phyloP scores from a whole-genome alignment of 2,797 vertebrate genomes.

The Hipposideros larvatus region DNA sequence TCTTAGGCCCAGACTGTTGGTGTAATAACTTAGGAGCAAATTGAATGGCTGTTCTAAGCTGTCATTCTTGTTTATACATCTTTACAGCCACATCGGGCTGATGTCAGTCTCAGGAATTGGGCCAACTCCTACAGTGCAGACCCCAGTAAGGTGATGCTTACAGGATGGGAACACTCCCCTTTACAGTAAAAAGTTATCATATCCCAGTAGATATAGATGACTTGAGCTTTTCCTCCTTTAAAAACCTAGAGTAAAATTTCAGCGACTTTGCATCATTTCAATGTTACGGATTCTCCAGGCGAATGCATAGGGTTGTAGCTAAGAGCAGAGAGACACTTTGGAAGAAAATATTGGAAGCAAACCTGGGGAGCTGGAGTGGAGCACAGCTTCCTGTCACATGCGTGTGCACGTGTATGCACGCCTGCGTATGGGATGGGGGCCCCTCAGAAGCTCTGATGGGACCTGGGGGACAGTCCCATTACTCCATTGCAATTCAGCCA shows the following conservation, averaged over 20 bases:
- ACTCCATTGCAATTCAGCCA: background rate
- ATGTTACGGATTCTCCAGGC: background rate
- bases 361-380: rapidly evolving
- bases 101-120: background rate
- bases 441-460: background rate
- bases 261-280: background rate
- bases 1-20: background rate
- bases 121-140: background rate
- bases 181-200: background rate
- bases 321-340: background rate
- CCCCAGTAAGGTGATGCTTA: background rate
- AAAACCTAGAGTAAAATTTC: background rate
- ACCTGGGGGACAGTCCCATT: background rate
- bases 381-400: rapidly evolving
- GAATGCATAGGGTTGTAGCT: rapidly evolving
- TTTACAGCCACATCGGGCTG: background rate
- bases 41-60: no score
- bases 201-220: background rate
- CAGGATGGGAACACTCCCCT: background rate
- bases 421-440: rapidly evolving
- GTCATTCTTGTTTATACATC: no score
- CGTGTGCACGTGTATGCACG: rapidly evolving
- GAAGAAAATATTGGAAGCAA: background rate
- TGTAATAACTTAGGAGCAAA: background rate
- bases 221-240: background rate